Evolutionary conservation across 2,888 invertebrate species (phyloP).

Genomic region (Acronicta alni): DNA sequence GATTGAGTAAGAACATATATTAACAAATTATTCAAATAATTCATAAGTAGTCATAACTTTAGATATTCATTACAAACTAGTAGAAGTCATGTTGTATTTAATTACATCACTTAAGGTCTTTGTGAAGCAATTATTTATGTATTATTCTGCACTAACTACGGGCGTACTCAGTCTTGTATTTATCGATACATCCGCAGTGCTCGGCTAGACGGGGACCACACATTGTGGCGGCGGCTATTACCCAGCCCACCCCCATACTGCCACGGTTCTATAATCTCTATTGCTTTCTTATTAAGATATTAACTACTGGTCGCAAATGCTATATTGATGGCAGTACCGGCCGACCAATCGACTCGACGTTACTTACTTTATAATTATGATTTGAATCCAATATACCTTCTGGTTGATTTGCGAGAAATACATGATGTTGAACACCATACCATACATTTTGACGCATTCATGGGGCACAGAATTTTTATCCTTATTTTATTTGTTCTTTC

Average conservation of each 20-base stretch:
- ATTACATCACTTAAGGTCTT: slow-evolving; percentile 50
- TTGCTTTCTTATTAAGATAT: slow-evolving; percentile 87
- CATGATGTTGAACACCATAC: slow-evolving; percentile 12
- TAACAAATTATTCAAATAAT: slow-evolving; percentile 15
- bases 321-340: slow-evolving; percentile 70
- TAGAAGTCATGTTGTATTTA: slow-evolving; percentile 47
- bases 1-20: background rate
- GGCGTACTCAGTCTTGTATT: slow-evolving; percentile 55
- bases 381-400: slow-evolving; percentile 54
- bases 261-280: slow-evolving; percentile 77
- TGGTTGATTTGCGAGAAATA: slow-evolving; percentile 47
- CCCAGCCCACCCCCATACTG: slow-evolving; percentile 72
- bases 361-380: slow-evolving; percentile 61
- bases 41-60: slow-evolving; percentile 8
- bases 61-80: slow-evolving; percentile 34
- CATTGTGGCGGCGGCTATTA: slow-evolving; percentile 69
- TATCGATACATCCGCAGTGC: slow-evolving; percentile 64
- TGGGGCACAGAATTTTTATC: too few relatives aligned
- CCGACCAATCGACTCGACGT: slow-evolving; percentile 45
- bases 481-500: too few relatives aligned
- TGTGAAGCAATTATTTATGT: slow-evolving; percentile 54
- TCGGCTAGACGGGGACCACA: slow-evolving; percentile 78
- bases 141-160: slow-evolving; percentile 60
- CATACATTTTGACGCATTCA: too few relatives aligned
- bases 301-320: slow-evolving; percentile 81